Base-by-base conservation (phyloP, 2,888 invertebrate species). In the Lysandra bellargus region DNA sequence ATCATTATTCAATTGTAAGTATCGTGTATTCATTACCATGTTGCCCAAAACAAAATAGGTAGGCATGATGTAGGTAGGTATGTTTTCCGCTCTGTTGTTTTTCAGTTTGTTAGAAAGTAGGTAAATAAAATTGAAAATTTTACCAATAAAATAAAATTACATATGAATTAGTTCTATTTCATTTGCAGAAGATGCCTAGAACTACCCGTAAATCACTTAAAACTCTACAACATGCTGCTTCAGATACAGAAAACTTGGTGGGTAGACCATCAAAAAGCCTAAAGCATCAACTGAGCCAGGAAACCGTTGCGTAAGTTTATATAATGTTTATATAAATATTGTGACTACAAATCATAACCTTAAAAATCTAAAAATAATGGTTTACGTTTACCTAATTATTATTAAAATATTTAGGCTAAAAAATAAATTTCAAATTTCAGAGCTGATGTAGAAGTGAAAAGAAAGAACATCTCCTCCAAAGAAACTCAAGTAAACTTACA, bases 201-300 rank as follows among this genome's bases (percentile, higher is more conserved):
- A 93, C 91, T 83, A 90, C 95, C 60, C 93, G 97, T 85, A 97
- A 96, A 90, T 96, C 97, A 40, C 93, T 98, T n/a, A 97, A 97
- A 91, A 96, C 96, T 49, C 89, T 98, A 82, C 97, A 98, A 89
- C 96, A 95, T 81, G 95, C 96, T 75, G 96, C 97, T 60, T 95
- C 94, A 77, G 97, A 97, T 86, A 96, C 96, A 87, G 97, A 98
- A 92, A 98, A 97, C 90, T 93, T 97, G 83, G 96, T 96, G 84
- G 97, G 97, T 84, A 96, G 97, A 85, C 91, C 94, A 75, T 86
- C 91, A 81, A 92, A 94, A 88, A 89, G 84, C 87, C 87, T 92
- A 77, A 96, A 96, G 84, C 93, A 94, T 85, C 92, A 92, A 84
- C 88, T 95, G 64, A 88, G 83, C 77, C 95, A 95, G 87, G 95